These are phyloP conservation scores for Octodon degus DNA, from an alignment of 2,113 vertebrate species.

Conservation along the genomic window DNA sequence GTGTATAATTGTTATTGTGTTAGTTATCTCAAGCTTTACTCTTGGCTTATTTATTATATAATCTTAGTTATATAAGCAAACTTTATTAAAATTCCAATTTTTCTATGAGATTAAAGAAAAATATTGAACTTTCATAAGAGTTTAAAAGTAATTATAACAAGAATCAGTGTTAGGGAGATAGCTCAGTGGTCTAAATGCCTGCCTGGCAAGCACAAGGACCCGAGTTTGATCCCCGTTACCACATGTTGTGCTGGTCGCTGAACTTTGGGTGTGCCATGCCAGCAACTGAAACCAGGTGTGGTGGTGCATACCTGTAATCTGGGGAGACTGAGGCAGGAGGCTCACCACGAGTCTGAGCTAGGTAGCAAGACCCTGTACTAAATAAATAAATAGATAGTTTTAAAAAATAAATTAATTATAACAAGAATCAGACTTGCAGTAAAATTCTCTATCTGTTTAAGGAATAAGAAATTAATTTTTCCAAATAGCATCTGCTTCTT, in stretches of 20 bases:
- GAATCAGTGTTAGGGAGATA: neutral
- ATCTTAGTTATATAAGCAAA: constrained; percentile 35
- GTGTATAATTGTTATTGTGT: constrained; percentile 41
- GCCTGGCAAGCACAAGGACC: too few species aligned
- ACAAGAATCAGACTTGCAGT: constrained; percentile 49
- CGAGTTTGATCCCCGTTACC: too few species aligned
- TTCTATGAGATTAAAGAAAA: constrained; percentile 24
- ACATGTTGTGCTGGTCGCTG: too few species aligned
- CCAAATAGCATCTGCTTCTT: neutral
- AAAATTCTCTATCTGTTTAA: constrained; percentile 40
- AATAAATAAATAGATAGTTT: too few species aligned
- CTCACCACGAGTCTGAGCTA: too few species aligned
- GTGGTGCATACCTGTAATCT: too few species aligned
- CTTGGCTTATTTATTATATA: constrained; percentile 36
- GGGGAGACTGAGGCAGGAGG: too few species aligned
- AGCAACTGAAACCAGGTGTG: too few species aligned
- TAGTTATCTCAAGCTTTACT: constrained; percentile 46
- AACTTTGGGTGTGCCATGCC: too few species aligned
- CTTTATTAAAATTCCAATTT: constrained; percentile 11
- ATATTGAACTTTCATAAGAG: constrained; percentile 28
- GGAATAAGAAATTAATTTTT: constrained; percentile 42
- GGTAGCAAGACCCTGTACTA: too few species aligned
- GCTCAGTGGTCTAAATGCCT: too few species aligned
- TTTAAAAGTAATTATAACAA: constrained; percentile 46
- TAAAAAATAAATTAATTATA: neutral